Evolutionary conservation across 2,797 vertebrate species (phyloP).

Genomic region (Labeo calbasu): DNA sequence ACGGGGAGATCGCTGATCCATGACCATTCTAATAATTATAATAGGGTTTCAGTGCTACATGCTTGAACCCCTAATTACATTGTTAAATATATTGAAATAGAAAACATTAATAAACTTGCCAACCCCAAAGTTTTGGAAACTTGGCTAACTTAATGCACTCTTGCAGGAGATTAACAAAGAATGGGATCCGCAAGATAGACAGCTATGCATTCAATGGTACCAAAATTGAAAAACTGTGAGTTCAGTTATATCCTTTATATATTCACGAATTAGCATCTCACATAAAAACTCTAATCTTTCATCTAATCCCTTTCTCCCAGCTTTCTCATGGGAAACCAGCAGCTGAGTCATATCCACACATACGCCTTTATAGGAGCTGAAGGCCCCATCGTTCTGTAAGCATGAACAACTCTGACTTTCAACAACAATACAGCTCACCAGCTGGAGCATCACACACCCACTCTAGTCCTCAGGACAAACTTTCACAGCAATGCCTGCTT

Average conservation of each 20-base stretch:
- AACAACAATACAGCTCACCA: slow-evolving; percentile 56
- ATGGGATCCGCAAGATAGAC: slow-evolving; percentile 78
- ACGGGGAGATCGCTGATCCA: too few species aligned
- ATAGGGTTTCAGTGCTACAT: too few species aligned
- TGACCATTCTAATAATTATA: too few species aligned
- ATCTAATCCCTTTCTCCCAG: slow-evolving; percentile 60
- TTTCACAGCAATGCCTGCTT: slow-evolving; percentile 3
- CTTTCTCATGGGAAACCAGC: slow-evolving; percentile 73
- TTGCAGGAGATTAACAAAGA: slow-evolving; percentile 78
- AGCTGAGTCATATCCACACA: slow-evolving; percentile 73
- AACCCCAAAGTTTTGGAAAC: slow-evolving; percentile 54
- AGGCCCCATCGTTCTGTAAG: slow-evolving; percentile 81
- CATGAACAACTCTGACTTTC: slow-evolving; percentile 61
- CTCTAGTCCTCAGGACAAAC: slow-evolving; percentile 9
- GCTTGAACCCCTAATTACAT: not conserved
- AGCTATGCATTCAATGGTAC: slow-evolving; percentile 80
- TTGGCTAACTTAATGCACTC: not conserved
- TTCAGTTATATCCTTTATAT: slow-evolving; percentile 40
- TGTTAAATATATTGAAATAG: not conserved
- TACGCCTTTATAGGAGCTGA: slow-evolving; percentile 78
- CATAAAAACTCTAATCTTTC: slow-evolving; percentile 26
- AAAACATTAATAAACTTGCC: not conserved
- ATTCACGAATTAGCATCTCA: slow-evolving; percentile 37
- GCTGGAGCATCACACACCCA: slow-evolving; percentile 52
- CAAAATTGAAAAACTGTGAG: slow-evolving; percentile 80